Conservation (phyloP, 2,888 invertebrate genomes). For the Sarcophaga carnaria region DNA sequence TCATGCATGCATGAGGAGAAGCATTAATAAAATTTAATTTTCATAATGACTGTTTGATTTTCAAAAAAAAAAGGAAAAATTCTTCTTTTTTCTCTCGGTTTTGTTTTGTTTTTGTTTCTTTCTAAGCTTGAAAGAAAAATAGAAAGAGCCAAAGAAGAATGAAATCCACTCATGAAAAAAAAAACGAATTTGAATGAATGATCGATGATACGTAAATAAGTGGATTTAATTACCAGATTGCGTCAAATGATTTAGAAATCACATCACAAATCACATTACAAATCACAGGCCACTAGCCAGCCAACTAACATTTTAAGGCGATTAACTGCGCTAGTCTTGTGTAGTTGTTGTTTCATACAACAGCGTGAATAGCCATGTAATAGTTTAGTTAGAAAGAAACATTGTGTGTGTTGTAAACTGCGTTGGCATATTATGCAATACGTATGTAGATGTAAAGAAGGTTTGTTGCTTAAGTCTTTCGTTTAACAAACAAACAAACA, state of each 20-base stretch:
- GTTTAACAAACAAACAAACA: neutral
- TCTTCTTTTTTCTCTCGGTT: neutral
- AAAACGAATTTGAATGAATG: slow-evolving; percentile 18
- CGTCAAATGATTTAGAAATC: slow-evolving; percentile 52
- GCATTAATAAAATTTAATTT: slow-evolving; percentile 1
- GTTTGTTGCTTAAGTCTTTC: neutral
- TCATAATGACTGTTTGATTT: slow-evolving; percentile 2
- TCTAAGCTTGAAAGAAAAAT: slow-evolving; percentile 8
- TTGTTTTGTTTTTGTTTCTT: slow-evolving; percentile 59
- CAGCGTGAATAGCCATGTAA: no score
- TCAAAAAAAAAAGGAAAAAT: slow-evolving; percentile 28
- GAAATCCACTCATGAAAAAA: slow-evolving; percentile 29
- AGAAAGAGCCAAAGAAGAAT: neutral
- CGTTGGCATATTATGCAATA: no score
- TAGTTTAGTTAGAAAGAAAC: no score
- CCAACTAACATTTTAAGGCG: neutral
- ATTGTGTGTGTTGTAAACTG: no score
- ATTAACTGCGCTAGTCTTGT: neutral
- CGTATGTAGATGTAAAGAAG: neutral
- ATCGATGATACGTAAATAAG: slow-evolving; percentile 66
- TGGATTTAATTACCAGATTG: slow-evolving; percentile 61
- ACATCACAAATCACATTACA: neutral
- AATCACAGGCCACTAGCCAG: neutral
- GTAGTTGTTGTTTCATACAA: no score
- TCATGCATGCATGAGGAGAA: slow-evolving; percentile 16